Conservation (phyloP, 2,797 vertebrate genomes). For the Hoplostethus atlanticus region DNA sequence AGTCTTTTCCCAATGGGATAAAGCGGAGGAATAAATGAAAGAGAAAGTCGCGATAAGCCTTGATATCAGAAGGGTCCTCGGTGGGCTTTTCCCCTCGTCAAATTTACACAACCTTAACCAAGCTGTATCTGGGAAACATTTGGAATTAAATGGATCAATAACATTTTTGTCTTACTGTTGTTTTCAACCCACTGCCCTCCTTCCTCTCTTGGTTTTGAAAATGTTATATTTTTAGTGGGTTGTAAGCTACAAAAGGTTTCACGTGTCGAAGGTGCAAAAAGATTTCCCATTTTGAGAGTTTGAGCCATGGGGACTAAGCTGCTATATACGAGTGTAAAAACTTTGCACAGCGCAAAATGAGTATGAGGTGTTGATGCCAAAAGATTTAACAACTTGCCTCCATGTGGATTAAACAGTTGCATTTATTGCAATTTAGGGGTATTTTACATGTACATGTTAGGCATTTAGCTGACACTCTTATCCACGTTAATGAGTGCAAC, state of each 20-base stretch:
- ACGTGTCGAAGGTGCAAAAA: not conserved
- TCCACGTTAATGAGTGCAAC: not conserved
- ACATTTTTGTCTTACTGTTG: not conserved
- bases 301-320: no score
- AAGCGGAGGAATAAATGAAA: no score
- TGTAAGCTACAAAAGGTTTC: not conserved
- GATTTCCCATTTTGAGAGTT: not conserved
- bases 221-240: not conserved
- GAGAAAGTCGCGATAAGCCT: no score
- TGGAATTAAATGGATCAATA: conserved; percentile 19
- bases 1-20: no score
- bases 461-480: no score
- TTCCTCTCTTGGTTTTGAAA: not conserved
- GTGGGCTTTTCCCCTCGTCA: conserved; percentile 15
- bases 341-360: no score
- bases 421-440: not conserved
- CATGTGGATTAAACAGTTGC: not conserved
- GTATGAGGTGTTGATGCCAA: no score
- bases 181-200: not conserved
- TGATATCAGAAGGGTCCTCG: not conserved
- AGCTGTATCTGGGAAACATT: not conserved
- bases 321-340: no score
- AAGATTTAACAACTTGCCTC: not conserved
- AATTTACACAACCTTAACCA: not conserved
- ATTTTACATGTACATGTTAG: not conserved